Evolutionary conservation across 2,797 vertebrate genomes (phyloP).

Genomic region (Bucorvus abyssinicus): DNA sequence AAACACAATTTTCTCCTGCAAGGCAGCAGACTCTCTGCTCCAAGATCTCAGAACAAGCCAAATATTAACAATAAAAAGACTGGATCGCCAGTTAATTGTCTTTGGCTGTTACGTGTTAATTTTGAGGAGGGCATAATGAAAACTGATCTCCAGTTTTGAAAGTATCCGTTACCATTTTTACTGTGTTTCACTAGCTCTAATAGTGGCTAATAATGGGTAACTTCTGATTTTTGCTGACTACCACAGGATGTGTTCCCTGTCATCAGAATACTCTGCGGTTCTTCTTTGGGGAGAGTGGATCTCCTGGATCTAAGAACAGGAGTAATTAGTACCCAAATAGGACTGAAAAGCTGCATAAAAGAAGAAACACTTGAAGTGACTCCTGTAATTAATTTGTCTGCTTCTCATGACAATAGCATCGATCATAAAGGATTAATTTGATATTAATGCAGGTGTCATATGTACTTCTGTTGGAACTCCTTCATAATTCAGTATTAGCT

Average conservation of each 20-base stretch:
- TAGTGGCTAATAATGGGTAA: not conserved
- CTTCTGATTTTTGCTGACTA: not conserved
- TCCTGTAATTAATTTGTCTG: not conserved
- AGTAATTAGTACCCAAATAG: not conserved
- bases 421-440: conserved; percentile 43
- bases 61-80: not conserved
- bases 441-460: conserved; percentile 20
- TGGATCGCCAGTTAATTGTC: not conserved
- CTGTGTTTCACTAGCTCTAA: not conserved
- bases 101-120: not conserved
- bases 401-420: not conserved
- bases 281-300: not conserved
- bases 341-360: conserved; percentile 11
- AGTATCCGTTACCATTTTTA: not conserved
- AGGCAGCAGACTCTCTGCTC: conserved; percentile 68
- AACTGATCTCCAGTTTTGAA: not conserved
- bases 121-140: not conserved
- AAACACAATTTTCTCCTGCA: conserved; percentile 71
- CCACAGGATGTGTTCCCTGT: rapidly evolving
- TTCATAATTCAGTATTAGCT: conserved; percentile 42
- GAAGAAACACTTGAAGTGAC: not conserved
- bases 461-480: not conserved
- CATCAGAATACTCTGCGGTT: not conserved
- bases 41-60: not conserved
- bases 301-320: not conserved